These are phyloP conservation scores for Solenopsis fugax DNA, from an alignment of 1,140 invertebrate genomes.

Conservation along the genomic window DNA sequence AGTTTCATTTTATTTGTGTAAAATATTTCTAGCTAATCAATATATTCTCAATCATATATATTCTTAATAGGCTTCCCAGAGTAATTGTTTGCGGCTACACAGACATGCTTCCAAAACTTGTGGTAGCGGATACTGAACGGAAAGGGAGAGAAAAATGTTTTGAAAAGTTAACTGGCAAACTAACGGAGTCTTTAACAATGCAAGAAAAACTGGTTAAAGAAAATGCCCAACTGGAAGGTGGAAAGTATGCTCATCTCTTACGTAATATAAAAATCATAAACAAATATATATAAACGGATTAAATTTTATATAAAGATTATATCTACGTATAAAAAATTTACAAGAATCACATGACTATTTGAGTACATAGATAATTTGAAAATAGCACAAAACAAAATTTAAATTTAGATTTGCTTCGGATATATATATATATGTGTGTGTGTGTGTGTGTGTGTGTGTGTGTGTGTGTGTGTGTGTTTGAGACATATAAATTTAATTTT, in stretches of 20 bases:
- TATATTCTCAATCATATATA: neutral
- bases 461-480: neutral
- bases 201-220: conserved; percentile 89
- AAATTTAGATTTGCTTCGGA: neutral
- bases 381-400: neutral
- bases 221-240: conserved; percentile 88
- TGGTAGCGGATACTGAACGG: conserved; percentile 79
- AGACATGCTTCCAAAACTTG: conserved; percentile 82
- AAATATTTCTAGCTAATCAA: neutral
- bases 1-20: conserved; percentile 39
- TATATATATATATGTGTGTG: neutral
- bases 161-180: conserved; percentile 85
- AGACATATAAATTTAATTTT: no score
- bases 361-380: neutral
- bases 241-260: conserved; percentile 80
- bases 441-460: neutral
- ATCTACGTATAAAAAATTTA: conserved; percentile 6
- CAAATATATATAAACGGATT: neutral
- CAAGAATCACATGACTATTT: neutral
- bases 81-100: conserved; percentile 82
- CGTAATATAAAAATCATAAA: neutral
- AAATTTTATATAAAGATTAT: neutral
- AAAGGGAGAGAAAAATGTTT: conserved; percentile 74
- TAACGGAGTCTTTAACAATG: conserved; percentile 88
- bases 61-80: conserved; percentile 77